Evolutionary conservation across 2,888 invertebrate genomes (phyloP), one percentile per base, ranked within the genome.

Genomic region (Acanthoscelides obtectus): DNA sequence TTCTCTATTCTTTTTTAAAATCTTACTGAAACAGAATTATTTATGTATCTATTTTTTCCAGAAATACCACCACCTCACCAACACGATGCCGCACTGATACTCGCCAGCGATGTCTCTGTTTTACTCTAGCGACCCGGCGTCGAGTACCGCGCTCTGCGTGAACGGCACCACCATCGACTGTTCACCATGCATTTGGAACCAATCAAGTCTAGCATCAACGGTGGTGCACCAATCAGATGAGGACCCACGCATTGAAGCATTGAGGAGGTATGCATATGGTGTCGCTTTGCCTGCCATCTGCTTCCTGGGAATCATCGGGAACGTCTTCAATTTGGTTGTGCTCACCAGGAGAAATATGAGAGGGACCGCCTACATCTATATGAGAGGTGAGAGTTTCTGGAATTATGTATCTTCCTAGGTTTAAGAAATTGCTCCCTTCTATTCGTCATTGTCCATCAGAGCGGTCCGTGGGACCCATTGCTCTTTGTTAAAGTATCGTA

Each of bases 361-460:
- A 78, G 93, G 93, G 66, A 92, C 92, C 0, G 94, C 94, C 65
- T 94, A 94, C 84, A 90, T 93, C 83, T 94, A 93, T 85, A 92
- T 92, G 92, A 85, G 91, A 85, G 92, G 92, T 92, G 82, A 88
- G 69, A 2, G 19, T 1, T 45, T 45, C 1, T 3, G 5, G n/a
- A n/a, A 64, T n/a, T 64, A 12, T 12, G n/a, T 64, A 64, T 64
- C 64, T n/a, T 12, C n/a, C 64, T 12, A 64, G 64, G 64, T n/a
- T n/a, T n/a, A n/a, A n/a, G n/a, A n/a, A n/a, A n/a, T n/a, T n/a
- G n/a, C n/a, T n/a, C n/a, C n/a, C n/a, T n/a, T n/a, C n/a, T n/a
- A n/a, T n/a, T n/a, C n/a, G n/a, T n/a, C n/a, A n/a, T n/a, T n/a
- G n/a, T n/a, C n/a, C n/a, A n/a, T n/a, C n/a, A n/a, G n/a, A n/a